Percentiles rank a stretch among this genome's conserved stretches.
Evolutionary conservation across 37 sponge, comb jelly and placozoan genomes (phyloP).

Genomic region (Theonella swinhoei): DNA sequence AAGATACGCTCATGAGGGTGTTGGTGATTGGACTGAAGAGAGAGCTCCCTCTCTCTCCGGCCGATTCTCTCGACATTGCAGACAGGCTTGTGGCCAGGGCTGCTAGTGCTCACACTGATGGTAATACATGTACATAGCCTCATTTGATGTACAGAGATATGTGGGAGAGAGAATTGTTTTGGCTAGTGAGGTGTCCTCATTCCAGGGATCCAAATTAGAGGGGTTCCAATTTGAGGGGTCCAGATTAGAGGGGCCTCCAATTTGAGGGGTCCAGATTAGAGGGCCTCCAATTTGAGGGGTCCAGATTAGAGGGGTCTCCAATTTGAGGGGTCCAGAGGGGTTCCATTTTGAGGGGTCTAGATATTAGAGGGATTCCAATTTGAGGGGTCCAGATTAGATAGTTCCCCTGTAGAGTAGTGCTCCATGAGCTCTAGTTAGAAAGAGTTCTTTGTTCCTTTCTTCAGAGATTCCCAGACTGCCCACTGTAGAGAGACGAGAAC

Average conservation of each 20-base stretch:
- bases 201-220: no score
- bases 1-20: conserved; percentile 90
- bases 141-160: background rate
- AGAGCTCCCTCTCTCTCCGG: conserved; percentile 85
- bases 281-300: no score
- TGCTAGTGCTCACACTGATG: conserved; percentile 80
- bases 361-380: background rate
- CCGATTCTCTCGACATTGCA: conserved; percentile 88
- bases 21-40: conserved; percentile 79
- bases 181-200: no score
- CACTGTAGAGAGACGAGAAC: conserved; percentile 61
- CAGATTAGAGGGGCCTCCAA: no score
- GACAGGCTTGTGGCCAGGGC: conserved; percentile 90
- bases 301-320: background rate
- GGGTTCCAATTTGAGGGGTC: no score
- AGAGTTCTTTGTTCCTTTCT: background rate
- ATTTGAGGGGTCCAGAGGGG: background rate
- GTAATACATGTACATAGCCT: conserved; percentile 29
- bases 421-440: no score
- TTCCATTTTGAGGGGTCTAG: background rate
- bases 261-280: no score
- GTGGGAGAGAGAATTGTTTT: background rate
- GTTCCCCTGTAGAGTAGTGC: background rate
- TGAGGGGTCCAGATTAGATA: no score
- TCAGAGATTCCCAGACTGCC: conserved; percentile 67